Percentiles rank a stretch among this genome's conserved stretches.
Evolutionary conservation across 1,140 invertebrate genomes (phyloP).

Genomic region (Pogonognathellus flavescens): DNA sequence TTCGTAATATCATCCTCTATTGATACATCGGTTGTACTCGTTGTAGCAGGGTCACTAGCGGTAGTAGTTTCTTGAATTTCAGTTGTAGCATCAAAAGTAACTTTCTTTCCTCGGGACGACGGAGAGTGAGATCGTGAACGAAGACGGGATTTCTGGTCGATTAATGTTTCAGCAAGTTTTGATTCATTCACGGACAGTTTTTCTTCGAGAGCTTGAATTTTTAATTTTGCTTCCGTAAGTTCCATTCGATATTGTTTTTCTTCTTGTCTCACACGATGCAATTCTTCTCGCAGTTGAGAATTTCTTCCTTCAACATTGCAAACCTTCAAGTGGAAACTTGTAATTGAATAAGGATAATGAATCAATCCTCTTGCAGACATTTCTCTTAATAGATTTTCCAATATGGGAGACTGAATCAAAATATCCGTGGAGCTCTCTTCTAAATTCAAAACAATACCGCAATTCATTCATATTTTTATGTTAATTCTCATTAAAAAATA

Average conservation of each 20-base stretch:
- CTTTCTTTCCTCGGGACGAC: constrained; percentile 8
- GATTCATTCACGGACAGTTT: constrained; percentile 7
- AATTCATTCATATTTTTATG: too few relatives aligned
- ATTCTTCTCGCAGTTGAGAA: constrained; percentile 73
- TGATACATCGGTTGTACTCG: not conserved
- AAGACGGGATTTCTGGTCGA: not conserved
- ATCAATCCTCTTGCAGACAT: constrained; percentile 79
- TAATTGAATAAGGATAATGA: constrained; percentile 83
- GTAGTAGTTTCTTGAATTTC: not conserved
- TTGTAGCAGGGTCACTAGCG: not conserved
- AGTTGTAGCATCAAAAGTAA: constrained; percentile 13
- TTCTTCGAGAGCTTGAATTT: constrained; percentile 60
- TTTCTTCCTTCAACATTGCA: constrained; percentile 76
- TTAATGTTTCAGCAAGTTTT: not conserved
- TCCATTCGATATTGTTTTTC: constrained; percentile 63
- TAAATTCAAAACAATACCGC: too few relatives aligned
- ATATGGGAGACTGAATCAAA: constrained; percentile 70
- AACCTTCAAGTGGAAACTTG: constrained; percentile 79
- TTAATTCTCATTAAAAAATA: not conserved
- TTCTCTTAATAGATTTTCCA: constrained; percentile 76
- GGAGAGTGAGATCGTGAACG: constrained; percentile 33
- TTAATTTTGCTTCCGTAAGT: constrained; percentile 65
- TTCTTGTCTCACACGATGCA: constrained; percentile 68
- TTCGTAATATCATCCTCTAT: not conserved
- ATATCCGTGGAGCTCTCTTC: constrained; percentile 73